Percentiles rank a stretch among this genome's conserved stretches.
phyloP scores from a whole-genome alignment of 2,888 invertebrate genomes.

The Polyommatus icarus region DNA sequence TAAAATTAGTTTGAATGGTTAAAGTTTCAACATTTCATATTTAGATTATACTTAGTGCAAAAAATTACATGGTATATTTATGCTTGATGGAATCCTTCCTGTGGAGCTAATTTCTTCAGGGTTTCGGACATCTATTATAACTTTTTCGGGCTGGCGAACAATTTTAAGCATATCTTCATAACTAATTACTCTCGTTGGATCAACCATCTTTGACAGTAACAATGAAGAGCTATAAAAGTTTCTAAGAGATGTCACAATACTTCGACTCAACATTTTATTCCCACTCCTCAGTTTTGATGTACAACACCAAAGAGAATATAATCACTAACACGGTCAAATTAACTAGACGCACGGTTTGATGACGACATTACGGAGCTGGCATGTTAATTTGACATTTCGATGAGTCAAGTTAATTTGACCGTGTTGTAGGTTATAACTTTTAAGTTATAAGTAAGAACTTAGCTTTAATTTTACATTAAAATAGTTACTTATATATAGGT shows the following conservation, averaged over 20 bases:
- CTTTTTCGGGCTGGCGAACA: slow-evolving; percentile 52
- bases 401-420: too few relatives aligned
- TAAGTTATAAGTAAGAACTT: too few relatives aligned
- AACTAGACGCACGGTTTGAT: too few relatives aligned
- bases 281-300: neutral
- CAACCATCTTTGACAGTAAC: slow-evolving; percentile 54
- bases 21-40: neutral
- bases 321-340: too few relatives aligned
- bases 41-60: neutral
- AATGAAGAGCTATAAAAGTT: neutral
- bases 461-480: too few relatives aligned
- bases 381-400: too few relatives aligned
- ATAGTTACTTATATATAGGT: too few relatives aligned
- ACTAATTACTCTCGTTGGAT: slow-evolving; percentile 61
- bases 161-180: slow-evolving; percentile 69
- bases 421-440: too few relatives aligned
- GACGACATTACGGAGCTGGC: too few relatives aligned
- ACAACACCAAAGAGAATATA: too few relatives aligned
- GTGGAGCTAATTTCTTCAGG: slow-evolving; percentile 79
- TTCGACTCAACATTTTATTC: neutral
- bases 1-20: too few relatives aligned
- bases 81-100: slow-evolving; percentile 86
- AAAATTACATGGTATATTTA: slow-evolving; percentile 87
- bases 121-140: slow-evolving; percentile 87
- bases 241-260: neutral